Conservation (phyloP, 1,140 invertebrate species). For the Penaeus indicus region DNA sequence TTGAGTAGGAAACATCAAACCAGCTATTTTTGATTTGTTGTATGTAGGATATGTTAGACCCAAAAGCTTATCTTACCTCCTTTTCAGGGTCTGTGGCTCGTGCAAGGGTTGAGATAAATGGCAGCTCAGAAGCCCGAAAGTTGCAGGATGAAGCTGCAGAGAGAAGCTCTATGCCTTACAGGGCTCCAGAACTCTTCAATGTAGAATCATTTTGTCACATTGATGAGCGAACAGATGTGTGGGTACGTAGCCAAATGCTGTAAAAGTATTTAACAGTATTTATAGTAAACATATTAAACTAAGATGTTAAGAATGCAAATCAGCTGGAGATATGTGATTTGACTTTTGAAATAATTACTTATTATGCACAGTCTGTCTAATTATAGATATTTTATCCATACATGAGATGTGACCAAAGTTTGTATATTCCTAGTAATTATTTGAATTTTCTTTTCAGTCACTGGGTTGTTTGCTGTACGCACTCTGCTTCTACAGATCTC, state of each 20-base stretch:
- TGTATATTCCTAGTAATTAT: too few relatives aligned
- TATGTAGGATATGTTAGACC: not conserved
- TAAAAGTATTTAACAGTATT: not conserved
- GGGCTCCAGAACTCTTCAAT: slow-evolving; percentile 89
- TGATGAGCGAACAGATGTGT: slow-evolving; percentile 89
- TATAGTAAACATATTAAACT: too few relatives aligned
- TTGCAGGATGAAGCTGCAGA: slow-evolving; percentile 87
- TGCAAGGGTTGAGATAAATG: slow-evolving; percentile 82
- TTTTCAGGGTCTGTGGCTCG: slow-evolving; percentile 80
- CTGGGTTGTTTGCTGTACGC: slow-evolving; percentile 89
- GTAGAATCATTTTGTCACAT: slow-evolving; percentile 85
- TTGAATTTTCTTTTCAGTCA: slow-evolving; percentile 76
- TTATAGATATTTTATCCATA: too few relatives aligned
- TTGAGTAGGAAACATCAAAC: too few relatives aligned
- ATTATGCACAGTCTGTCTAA: too few relatives aligned
- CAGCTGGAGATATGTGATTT: too few relatives aligned
- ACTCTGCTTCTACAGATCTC: slow-evolving; percentile 87
- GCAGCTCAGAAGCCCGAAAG: slow-evolving; percentile 79
- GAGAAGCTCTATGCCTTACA: slow-evolving; percentile 88
- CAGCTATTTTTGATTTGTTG: not conserved
- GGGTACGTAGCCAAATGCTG: slow-evolving; percentile 75
- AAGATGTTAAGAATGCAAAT: too few relatives aligned
- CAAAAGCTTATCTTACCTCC: not conserved
- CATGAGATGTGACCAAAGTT: too few relatives aligned
- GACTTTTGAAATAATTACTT: too few relatives aligned